Evolutionary conservation across 2,797 vertebrate genomes (phyloP).

Genomic region (Sebastes hubbsi): DNA sequence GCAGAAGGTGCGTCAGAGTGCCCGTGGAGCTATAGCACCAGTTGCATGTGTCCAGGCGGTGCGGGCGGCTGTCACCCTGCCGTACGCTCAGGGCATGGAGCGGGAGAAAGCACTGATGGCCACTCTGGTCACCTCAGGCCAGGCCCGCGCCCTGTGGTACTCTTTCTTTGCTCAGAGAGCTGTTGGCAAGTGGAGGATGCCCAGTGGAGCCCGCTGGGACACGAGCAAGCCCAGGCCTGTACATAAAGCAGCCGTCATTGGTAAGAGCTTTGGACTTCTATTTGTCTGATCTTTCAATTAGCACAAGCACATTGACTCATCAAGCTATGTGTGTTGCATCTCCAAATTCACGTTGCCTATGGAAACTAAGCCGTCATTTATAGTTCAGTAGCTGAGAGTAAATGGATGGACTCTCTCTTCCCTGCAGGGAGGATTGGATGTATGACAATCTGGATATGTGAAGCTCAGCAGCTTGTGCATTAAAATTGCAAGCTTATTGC

Average conservation of each 20-base stretch:
- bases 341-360: conserved; percentile 34
- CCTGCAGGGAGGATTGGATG: conserved; percentile 47
- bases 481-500: conserved; percentile 54
- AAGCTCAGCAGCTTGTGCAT: conserved; percentile 67
- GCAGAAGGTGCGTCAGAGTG: conserved; percentile 69
- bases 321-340: conserved; percentile 19
- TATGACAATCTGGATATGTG: conserved; percentile 58
- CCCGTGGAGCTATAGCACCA: conserved; percentile 85
- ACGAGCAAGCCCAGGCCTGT: conserved; percentile 78
- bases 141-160: conserved; percentile 89
- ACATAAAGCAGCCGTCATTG: conserved; percentile 87
- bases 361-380: conserved; percentile 41
- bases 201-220: conserved; percentile 86
- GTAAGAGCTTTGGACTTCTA: conserved; percentile 74
- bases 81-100: conserved; percentile 83
- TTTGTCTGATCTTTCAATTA: conserved; percentile 20
- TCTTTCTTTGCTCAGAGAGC: conserved; percentile 89
- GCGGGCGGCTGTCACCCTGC: conserved; percentile 78
- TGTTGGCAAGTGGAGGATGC: conserved; percentile 82
- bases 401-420: conserved; percentile 50
- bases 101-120: conserved; percentile 84
- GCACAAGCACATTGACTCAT: conserved; percentile 19
- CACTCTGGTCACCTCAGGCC: conserved; percentile 83
- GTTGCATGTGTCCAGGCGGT: conserved; percentile 88
- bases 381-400: conserved; percentile 37